Percentiles rank a stretch among this genome's conserved stretches.
phyloP scores from a whole-genome alignment of 2,888 invertebrate species.

The Didymodactylos carnosus region DNA sequence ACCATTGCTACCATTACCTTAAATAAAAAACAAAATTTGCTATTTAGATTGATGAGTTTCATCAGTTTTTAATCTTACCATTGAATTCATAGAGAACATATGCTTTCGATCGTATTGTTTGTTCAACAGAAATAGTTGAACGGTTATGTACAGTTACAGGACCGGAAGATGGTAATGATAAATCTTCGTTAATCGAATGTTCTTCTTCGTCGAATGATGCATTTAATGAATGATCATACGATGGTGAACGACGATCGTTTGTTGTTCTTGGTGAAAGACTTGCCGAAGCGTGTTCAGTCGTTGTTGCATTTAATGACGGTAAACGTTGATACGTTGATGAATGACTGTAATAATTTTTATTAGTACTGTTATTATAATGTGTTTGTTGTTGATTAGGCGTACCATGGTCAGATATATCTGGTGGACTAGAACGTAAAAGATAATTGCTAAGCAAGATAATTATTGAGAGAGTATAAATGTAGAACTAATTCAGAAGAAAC shows the following conservation, averaged over 20 bases:
- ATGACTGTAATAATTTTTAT: too few relatives aligned
- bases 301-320: neutral
- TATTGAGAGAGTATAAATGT: neutral
- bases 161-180: too few relatives aligned
- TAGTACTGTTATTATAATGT: too few relatives aligned
- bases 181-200: too few relatives aligned
- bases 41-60: neutral
- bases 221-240: neutral
- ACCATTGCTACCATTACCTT: neutral
- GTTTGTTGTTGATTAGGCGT: neutral
- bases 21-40: neutral
- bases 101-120: neutral
- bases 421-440: neutral
- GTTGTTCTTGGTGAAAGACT: neutral
- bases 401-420: neutral
- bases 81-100: neutral
- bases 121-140: too few relatives aligned
- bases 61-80: neutral
- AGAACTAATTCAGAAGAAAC: neutral
- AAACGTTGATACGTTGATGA: neutral
- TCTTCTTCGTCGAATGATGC: neutral
- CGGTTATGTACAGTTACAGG: too few relatives aligned
- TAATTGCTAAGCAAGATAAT: neutral
- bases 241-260: neutral
- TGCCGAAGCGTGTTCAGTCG: neutral